A percentile compares a stretch with the other conserved stretches of the same genome.
These are phyloP conservation scores for Perccottus glenii DNA, from an alignment of 2,113 vertebrate genomes.

Conservation along the genomic window DNA sequence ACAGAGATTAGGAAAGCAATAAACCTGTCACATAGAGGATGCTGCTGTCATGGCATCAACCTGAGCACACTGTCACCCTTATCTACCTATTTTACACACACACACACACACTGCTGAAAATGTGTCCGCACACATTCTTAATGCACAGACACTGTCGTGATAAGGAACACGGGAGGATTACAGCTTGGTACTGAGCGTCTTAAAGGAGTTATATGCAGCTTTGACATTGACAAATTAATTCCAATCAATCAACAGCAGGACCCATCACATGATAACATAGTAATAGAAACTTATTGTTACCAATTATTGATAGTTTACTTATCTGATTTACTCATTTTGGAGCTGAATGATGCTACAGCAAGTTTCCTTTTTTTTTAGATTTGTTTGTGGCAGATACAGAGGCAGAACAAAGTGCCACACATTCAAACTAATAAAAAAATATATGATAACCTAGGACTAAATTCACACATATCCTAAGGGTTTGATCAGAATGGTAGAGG, in stretches of 20 bases:
- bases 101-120: conserved; percentile 3
- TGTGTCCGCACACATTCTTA: conserved; percentile 5
- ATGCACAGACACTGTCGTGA: conserved; percentile 22
- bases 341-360: too few species aligned
- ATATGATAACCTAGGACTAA: background rate
- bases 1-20: conserved; percentile 80
- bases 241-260: background rate
- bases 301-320: too few species aligned
- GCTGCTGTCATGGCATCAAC: conserved; percentile 64
- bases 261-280: background rate
- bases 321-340: too few species aligned
- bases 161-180: conserved; percentile 57
- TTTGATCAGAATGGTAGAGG: conserved; percentile 30
- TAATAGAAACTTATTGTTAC: too few species aligned
- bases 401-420: background rate
- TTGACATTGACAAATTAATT: background rate
- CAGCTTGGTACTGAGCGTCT: conserved; percentile 46
- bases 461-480: too few species aligned
- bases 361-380: background rate
- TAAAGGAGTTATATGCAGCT: background rate
- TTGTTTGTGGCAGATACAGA: background rate
- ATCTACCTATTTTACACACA: conserved; percentile 47
- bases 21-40: conserved; percentile 76
- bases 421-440: background rate
- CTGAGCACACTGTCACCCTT: conserved; percentile 43